These are phyloP conservation scores for Eurystomus gularis DNA, from an alignment of 2,113 vertebrate species.

Conservation along the genomic window DNA sequence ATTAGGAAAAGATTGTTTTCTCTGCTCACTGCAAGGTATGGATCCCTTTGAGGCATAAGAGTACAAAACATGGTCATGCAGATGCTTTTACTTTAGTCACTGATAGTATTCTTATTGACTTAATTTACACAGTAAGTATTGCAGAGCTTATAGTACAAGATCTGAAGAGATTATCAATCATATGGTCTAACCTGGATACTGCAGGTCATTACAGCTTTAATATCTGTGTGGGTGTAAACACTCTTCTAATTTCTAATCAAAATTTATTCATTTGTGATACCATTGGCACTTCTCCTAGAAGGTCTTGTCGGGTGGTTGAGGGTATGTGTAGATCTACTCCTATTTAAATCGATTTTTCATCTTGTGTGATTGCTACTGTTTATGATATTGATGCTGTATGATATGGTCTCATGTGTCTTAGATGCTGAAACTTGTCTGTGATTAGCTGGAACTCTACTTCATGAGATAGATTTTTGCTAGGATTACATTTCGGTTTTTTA, in stretches of 20 bases:
- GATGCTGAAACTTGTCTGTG: neutral
- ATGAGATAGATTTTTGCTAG: neutral
- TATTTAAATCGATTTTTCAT: neutral
- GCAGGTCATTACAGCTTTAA: neutral
- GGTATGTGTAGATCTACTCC: accelerated
- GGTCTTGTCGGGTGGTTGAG: too few relatives aligned
- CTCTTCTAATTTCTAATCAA: neutral
- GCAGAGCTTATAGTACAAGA: neutral
- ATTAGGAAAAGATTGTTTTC: neutral
- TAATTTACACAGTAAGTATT: neutral
- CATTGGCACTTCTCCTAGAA: neutral
- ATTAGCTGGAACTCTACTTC: neutral
- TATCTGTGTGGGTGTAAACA: neutral
- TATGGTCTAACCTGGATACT: neutral
- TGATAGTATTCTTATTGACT: neutral
- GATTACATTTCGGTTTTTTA: neutral
- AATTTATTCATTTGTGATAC: neutral
- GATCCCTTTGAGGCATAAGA: neutral
- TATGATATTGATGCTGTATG: neutral
- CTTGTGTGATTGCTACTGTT: neutral
- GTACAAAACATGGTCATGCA: neutral
- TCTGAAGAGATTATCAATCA: neutral
- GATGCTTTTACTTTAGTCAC: neutral
- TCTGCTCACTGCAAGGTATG: neutral
- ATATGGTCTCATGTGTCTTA: neutral